These are phyloP conservation scores for Lamprotornis superbus DNA, from an alignment of 2,113 vertebrate genomes.

Conservation along the genomic window DNA sequence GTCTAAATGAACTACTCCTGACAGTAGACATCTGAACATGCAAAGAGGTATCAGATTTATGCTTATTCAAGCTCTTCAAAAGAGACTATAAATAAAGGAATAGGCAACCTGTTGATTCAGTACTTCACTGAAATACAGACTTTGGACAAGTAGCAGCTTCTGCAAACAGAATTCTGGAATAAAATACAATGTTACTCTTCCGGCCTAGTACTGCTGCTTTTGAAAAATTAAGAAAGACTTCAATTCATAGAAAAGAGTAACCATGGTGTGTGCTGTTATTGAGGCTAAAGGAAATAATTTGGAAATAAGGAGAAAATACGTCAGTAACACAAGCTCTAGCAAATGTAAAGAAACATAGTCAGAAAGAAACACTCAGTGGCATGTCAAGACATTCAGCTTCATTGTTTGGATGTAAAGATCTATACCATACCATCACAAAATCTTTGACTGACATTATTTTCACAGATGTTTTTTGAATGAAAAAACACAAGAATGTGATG, in stretches of 20 bases:
- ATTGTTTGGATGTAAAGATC: not conserved
- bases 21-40: not conserved
- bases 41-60: not conserved
- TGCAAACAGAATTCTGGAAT: not conserved
- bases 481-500: rapidly evolving
- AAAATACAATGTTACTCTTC: not conserved
- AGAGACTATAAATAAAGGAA: not conserved
- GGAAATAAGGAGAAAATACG: not conserved
- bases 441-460: not conserved
- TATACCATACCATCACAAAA: not conserved
- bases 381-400: not conserved
- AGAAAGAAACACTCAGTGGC: not conserved
- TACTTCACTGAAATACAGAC: not conserved
- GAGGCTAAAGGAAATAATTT: not conserved
- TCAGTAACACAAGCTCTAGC: not conserved
- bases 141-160: not conserved
- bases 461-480: not conserved
- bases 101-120: not conserved
- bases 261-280: not conserved
- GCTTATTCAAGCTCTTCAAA: not conserved
- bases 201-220: not conserved
- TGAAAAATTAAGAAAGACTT: not conserved
- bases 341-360: not conserved
- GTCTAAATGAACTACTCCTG: not conserved
- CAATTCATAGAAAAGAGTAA: not conserved